Evolutionary conservation across 37 sponge, comb jelly and placozoan species (phyloP), one percentile per base, ranked within the genome.

Genomic region (Axinella damicornis): DNA sequence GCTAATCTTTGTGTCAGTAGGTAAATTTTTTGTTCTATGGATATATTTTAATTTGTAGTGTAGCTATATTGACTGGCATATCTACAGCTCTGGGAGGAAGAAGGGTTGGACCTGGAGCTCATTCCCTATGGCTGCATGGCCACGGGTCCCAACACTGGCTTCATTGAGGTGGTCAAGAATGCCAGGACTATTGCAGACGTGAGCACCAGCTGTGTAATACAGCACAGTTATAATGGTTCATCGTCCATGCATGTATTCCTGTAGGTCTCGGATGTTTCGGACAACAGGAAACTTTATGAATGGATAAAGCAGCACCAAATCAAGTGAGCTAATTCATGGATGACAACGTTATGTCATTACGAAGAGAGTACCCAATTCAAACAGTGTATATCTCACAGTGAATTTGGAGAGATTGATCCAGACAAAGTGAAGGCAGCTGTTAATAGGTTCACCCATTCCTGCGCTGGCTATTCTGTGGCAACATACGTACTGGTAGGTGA

Each of bases 401-500:
- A 73, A 9, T 74, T 57, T 76, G 91, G 91, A 31, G 83, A 85
- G 39, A 64, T 71, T 21, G 86, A 89, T 46, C 56, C 73, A 15
- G 41, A 19, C n/a, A 71, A 90, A 41, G 74, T 91, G 28, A 87
- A 91, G 33, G 56, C 72, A 30, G 97, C 94, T 46, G 78, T 85
- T 27, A 77, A 93, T 69, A 84, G 74, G 27, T 96, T 96, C 79
- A 82, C 86, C 76, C 73, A 83, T 30, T 96, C 97, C 2, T 96
- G 97, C 89, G 97, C 97, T 59, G 97, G 97, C 21, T 96, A 96
- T 80, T 96, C 94, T 59, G 97, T 96, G 19, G 97, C 94, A 31
- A 96, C 97, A 13, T 96, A 92, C 81, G 86, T 96, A 20, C 82
- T 96, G 89, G 95, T 92, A 67, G 72, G 85, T 67, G n/a, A n/a